Base-by-base conservation (phyloP, 2,797 vertebrate species). In the Pseudomugil tenellus region DNA sequence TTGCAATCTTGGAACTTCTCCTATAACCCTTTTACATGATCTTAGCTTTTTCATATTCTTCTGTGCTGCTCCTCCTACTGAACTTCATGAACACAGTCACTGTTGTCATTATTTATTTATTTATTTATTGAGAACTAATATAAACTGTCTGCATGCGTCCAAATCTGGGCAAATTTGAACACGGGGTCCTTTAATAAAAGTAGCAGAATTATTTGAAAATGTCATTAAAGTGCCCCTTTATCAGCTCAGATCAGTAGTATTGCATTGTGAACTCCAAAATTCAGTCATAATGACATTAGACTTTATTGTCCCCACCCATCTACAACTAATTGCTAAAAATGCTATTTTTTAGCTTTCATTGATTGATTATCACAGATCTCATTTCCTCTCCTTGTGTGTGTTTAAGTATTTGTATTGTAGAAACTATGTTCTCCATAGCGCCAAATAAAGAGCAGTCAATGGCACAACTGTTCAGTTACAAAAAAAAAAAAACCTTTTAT, bases 261-360 rank as follows among this genome's bases (percentile, higher is more conserved):
- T 61, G 25, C 37, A 13, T 65, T 48, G 31, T 29, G 58, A 67
- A 28, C 43, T 31, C 55, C 23, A 62, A n/a, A 54, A 28, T 51
- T 13, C 39, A 57, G 63, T 19, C 14, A 63, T 46, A 46, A 14
- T 72, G 71, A 63, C 31, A 75, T 48, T 46, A 66, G 46, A 81
- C 13, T 32, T 23, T 17, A 61, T 53, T 46, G 29, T 67, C 58
- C 65, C 23, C 23, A 43, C 49, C 14, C 48, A 34, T 55, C 26
- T 71, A 67, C 37, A 37, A 59, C 52, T 37, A 34, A 49, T 68
- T 55, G 55, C 23, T 1, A 60, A 6, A 23, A 67, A 55, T n/a
- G n/a, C n/a, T n/a, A n/a, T n/a, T n/a, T n/a, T n/a, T n/a, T n/a
- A 43, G 39, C 58, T 59, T 56, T 63, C 46, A 59, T 63, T 52